These are phyloP conservation scores for Scomber colias DNA, from an alignment of 2,113 vertebrate genomes.

Conservation along the genomic window DNA sequence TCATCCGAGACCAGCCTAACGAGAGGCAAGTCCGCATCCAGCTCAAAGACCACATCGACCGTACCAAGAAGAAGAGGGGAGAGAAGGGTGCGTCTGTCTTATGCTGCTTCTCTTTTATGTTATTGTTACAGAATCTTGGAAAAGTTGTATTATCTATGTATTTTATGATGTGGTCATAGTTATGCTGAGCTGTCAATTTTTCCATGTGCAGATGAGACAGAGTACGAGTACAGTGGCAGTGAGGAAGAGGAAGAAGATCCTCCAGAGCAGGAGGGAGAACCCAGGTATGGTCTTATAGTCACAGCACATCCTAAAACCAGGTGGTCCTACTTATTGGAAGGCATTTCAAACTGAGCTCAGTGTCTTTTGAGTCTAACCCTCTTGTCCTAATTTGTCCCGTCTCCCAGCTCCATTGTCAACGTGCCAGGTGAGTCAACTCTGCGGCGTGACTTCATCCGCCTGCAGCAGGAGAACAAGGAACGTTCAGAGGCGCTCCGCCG, in stretches of 20 bases:
- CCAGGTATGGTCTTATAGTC: slow-evolving; percentile 85
- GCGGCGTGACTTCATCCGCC: slow-evolving; percentile 95
- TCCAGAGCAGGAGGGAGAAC: slow-evolving; percentile 97
- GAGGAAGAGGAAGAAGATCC: slow-evolving; percentile 98
- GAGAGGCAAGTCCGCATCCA: slow-evolving; percentile 98
- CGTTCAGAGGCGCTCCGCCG: slow-evolving; percentile 94
- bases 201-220: slow-evolving; percentile 91
- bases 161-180: not conserved
- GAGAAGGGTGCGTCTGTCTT: slow-evolving; percentile 91
- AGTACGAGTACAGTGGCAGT: slow-evolving; percentile 98
- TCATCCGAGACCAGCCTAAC: slow-evolving; percentile 98
- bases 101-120: not conserved
- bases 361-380: not conserved
- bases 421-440: slow-evolving; percentile 98
- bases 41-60: slow-evolving; percentile 98
- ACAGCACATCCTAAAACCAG: not conserved
- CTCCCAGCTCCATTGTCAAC: slow-evolving; percentile 85
- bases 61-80: slow-evolving; percentile 98
- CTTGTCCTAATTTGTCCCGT: not conserved
- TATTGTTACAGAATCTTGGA: not conserved
- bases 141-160: not conserved
- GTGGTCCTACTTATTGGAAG: not conserved
- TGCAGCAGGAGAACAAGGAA: slow-evolving; percentile 99
- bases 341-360: not conserved
- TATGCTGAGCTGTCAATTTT: slow-evolving; percentile 5